Evolutionary conservation across 2,797 vertebrate species (phyloP), one percentile per base, ranked within the genome.

Genomic region (Poecile montanus): DNA sequence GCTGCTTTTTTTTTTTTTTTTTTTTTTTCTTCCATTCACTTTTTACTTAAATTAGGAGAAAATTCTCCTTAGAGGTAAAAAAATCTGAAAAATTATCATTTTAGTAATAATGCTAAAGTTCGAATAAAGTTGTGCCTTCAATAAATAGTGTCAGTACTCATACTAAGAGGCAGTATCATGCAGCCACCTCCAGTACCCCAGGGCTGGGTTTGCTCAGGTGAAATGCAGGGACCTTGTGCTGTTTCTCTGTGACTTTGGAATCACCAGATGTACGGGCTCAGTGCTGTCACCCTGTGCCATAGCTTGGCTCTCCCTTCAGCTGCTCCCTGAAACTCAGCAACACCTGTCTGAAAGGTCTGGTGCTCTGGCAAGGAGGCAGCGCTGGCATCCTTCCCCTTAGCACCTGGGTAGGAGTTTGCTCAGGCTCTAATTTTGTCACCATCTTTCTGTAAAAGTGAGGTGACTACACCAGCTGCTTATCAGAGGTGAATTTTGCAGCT

Each of bases 241-340:
- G 40, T 23, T 70, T 32, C 20, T 63, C 60, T 71, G 32, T 50
- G 56, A 3, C 16, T 66, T 27, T 66, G 72, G 30, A 14, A 40
- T 74, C 30, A 9, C 19, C 2, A 1, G 13, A 3, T 29, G 8
- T 2, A 2, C 1, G 3, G 16, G n/a, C 42, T 86, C 70, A 38
- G 38, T 42, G 51, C 32, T 67, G 8, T 51, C 36, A 7, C 11
- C 22, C 15, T 16, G 20, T 38, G 4, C n/a, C 0, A 0, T 1
- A 19, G 47, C 56, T 11, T 58, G 29, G 38, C n/a, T 83, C 2
- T 67, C 34, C 17, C 25, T 71, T 20, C 0, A 0, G 29, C 38
- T 11, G 30, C 18, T 7, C 13, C 38, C 48, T 34, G 20, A 19
- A 61, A n/a, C 21, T 54, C 30, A 54, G 47, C 51, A 61, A 3